Percentiles rank a stretch among this genome's conserved stretches.
These are phyloP conservation scores for Pimephales promelas DNA, from an alignment of 2,113 vertebrate species.

Conservation along the genomic window DNA sequence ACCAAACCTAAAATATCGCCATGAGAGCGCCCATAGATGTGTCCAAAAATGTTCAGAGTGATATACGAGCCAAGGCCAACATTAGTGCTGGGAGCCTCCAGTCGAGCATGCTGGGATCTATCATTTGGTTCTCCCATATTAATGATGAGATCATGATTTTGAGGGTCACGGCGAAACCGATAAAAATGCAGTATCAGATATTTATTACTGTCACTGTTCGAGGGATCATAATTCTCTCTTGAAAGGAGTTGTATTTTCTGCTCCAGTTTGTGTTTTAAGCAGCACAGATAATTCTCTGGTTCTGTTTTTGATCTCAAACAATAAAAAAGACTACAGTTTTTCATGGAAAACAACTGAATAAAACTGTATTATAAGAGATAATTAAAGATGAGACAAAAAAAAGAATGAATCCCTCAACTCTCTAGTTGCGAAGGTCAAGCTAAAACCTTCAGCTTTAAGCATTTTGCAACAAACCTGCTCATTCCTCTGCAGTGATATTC, in stretches of 20 bases:
- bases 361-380: neutral
- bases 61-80: slow-evolving; percentile 76
- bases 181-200: slow-evolving; percentile 75
- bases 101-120: slow-evolving; percentile 76
- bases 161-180: slow-evolving; percentile 76
- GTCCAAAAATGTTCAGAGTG: slow-evolving; percentile 63
- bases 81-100: slow-evolving; percentile 72
- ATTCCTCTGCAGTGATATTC: neutral
- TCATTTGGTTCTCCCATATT: slow-evolving; percentile 76
- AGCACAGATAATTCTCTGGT: slow-evolving; percentile 23
- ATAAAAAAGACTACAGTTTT: neutral
- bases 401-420: neutral
- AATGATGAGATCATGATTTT: slow-evolving; percentile 78
- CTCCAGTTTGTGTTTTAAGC: slow-evolving; percentile 62
- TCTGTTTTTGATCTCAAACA: neutral
- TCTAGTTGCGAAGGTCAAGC: neutral
- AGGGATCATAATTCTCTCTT: slow-evolving; percentile 75
- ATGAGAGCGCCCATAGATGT: slow-evolving; percentile 63
- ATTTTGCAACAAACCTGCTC: neutral
- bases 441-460: neutral
- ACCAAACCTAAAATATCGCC: slow-evolving; percentile 71
- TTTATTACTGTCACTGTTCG: slow-evolving; percentile 74
- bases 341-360: neutral
- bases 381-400: neutral
- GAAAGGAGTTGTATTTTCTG: slow-evolving; percentile 70